Evolutionary conservation across 2,797 vertebrate genomes (phyloP), one percentile per base, ranked within the genome.

Genomic region (Micrastur ruficollis): DNA sequence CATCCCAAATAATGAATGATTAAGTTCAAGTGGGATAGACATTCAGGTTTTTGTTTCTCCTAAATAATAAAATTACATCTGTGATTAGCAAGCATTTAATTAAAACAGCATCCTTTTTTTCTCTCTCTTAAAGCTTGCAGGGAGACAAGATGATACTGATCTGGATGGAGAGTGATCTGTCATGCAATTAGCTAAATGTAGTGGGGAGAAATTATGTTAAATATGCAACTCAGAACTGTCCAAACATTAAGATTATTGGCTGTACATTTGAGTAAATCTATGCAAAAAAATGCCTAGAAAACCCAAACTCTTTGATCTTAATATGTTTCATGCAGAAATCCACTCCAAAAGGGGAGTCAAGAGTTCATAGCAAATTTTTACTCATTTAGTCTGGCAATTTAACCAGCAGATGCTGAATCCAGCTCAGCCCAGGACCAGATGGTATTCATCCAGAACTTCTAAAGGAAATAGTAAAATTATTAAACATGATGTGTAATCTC

Each of bases 381-480:
- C 62, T 91, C 80, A 86, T 91, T 88, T 90, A 46, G 59, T 81
- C 82, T 92, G 81, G 66, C 76, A 89, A 90, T 95, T 96, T 72
- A 90, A 93, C 88, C 83, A 84, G 83, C 94, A 96, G 91, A 95
- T 5, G 2, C 63, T 79, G 80, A 95, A 95, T 86, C 22, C 16
- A 95, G 81, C 84, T 92, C 78, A 94, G 89, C 29, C 62, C 67
- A 68, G 81, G 56, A 94, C 84, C 94, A 92, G 90, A 93, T 89
- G 89, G 79, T 85, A 67, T 95, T 93, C 52, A 76, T 95, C 92
- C 94, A 96, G 95, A 73, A 92, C 36, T 94, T 95, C 74, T 85
- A 92, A 96, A 96, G 92, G 94, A 96, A 96, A 95, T 38, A 93
- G 84, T 96, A 73, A 85, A 96, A 91, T 94, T 96, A 94, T 94